Evolutionary conservation across 92 coral and sea anemone genomes (phyloP), one percentile per base, ranked within the genome.

Genomic region (Palythoa heliodiscus): DNA sequence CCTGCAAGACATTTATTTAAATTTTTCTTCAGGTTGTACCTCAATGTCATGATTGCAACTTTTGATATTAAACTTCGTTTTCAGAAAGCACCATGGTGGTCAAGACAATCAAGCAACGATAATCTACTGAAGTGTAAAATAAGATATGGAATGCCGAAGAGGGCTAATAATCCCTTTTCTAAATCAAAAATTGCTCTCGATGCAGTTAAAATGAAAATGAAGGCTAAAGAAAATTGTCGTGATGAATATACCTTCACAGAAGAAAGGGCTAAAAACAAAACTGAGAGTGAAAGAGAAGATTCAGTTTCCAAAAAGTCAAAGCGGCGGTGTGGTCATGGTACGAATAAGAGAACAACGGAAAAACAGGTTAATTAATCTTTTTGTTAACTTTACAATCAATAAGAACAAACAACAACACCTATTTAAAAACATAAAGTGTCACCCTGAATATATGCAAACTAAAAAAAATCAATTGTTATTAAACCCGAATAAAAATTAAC

Each of bases 151-250:
- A 29, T 77, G 23, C 29, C 52, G 24, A 77, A 57, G 69, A 77
- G 55, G 5, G 24, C 48, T 17, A 77, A 77, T 67, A 77, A 37
- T 23, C 82, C 82, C 39, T 77, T 77, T 13, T 37, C 50, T 40
- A 77, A 77, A 77, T 55, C 48, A 5, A 77, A 77, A 39, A 50
- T 60, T 77, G 68, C 50, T 23, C 38, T 77, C 47, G 82, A 57
- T 37, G 82, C 82, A 4, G 70, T 67, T 19, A 77, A 77, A 39
- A 17, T 77, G 25, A 77, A 77, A 29, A 57, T 4, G 19, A 14
- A 40, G 5, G 52, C 38, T 43, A 77, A 77, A 9, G 52, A 6
- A 35, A 53, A 37, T 11, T 10, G 7, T 16, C 19, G 2, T 11
- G 82, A 55, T 11, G 82, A 25, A 17, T 77, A 25, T 11, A 13